Conservation (phyloP, 2,113 vertebrate species). For the Irena cyanogastra region DNA sequence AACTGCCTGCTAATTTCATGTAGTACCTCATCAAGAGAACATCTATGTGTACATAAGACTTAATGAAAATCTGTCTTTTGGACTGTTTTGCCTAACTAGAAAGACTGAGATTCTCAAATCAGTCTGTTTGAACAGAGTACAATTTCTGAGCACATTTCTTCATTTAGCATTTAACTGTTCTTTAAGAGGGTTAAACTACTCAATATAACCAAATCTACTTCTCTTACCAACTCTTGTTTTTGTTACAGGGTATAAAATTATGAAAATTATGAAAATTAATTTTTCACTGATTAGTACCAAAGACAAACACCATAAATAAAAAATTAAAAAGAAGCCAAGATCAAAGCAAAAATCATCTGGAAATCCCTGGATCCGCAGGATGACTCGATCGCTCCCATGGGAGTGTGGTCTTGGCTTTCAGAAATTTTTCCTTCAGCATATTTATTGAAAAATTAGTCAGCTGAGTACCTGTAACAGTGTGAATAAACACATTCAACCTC, state of each 20-base stretch:
- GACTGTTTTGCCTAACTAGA: neutral
- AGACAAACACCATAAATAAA: conserved; percentile 10
- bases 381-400: neutral
- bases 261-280: neutral
- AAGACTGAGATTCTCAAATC: neutral
- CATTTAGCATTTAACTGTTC: neutral
- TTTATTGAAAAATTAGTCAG: conserved; percentile 14
- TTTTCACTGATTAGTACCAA: neutral
- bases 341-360: conserved; percentile 21
- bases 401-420: neutral
- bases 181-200: neutral
- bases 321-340: neutral
- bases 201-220: neutral
- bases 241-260: neutral
- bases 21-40: neutral
- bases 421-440: neutral
- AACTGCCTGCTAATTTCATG: neutral
- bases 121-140: neutral
- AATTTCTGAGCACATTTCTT: neutral
- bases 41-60: fast-evolving
- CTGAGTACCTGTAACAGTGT: neutral
- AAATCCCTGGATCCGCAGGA: neutral
- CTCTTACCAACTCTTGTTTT: neutral
- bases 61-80: neutral
- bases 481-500: neutral